phyloP scores from a whole-genome alignment of 1,140 invertebrate genomes.

The Caenorhabditis briggsae region DNA sequence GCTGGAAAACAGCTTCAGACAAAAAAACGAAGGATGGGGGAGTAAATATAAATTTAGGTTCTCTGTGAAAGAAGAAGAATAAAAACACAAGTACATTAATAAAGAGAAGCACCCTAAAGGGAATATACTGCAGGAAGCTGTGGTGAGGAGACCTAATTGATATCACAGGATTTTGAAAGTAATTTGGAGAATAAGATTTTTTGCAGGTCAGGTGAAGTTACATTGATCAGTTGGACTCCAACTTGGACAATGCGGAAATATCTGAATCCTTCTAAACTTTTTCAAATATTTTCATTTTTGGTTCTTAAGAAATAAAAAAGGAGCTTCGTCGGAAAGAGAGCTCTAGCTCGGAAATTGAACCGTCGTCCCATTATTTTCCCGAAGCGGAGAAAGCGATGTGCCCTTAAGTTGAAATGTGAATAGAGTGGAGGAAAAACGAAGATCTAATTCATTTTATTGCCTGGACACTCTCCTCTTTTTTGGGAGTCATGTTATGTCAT shows the following conservation, averaged over 20 bases:
- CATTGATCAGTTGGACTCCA: too few species aligned
- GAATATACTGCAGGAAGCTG: neutral
- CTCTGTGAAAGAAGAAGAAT: neutral
- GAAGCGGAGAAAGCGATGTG: too few species aligned
- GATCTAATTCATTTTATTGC: neutral
- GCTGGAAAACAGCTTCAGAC: conserved; percentile 6
- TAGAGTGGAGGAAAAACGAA: neutral
- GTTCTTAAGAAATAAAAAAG: too few species aligned
- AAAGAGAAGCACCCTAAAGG: neutral
- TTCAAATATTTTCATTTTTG: too few species aligned
- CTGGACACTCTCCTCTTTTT: neutral
- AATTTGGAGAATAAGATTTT: neutral
- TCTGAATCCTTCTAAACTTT: too few species aligned
- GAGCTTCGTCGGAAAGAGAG: too few species aligned
- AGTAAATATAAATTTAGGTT: neutral
- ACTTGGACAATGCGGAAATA: too few species aligned
- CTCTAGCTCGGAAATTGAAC: too few species aligned
- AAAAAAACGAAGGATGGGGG: neutral
- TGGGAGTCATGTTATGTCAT: neutral
- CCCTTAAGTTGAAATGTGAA: neutral
- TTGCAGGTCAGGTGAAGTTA: neutral
- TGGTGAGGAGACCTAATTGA: neutral
- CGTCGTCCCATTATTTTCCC: too few species aligned
- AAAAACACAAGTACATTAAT: neutral
- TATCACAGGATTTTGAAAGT: neutral